Base-by-base conservation (phyloP, 2,797 vertebrate genomes). In the Picus viridis region DNA sequence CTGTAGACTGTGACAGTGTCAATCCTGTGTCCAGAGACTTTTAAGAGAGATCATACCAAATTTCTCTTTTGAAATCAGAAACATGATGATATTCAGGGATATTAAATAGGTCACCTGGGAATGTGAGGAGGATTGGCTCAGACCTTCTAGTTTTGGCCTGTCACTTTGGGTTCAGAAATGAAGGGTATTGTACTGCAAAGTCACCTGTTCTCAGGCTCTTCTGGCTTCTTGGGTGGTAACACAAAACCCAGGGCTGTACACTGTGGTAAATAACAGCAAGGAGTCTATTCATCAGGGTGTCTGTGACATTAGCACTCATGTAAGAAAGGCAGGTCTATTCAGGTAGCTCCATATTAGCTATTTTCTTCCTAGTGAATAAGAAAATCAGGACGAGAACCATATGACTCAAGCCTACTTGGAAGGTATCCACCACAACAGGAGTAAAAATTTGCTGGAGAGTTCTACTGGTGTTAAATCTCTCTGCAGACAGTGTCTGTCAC, bases 401-500 rank as follows among this genome's bases (percentile, higher is more conserved):
- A 39, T 64, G 70, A 91, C 79, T 94, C 30, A 61, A 81, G 51
- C 64, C 84, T 69, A 36, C 32, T 91, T 8, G 3, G 73, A 96
- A 94, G 41, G 79, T 61, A 83, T 29, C 32, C 30, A 16, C 30
- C 27, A 75, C 57, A 85, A 67, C 70, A 92, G 71, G 57, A 95
- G 53, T 39, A 86, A 84, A 93, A 89, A 80, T 49, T 88, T 94
- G 17, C 75, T 56, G 27, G 32, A 89, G 63, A 88, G 71, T 57
- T 47, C 75, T 92, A 7, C 41, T 68, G 39, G 73, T 89, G 63
- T 91, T 95, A 94, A 95, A 96, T 93, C 90, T 92, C 80, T 88
- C 29, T 80, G 39, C 47, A 69, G 78, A 62, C 65, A 83, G 76
- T 65, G 91, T 63, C 89, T 88, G 92, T 76, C 92, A 92, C 92